Evolutionary conservation across 2,888 invertebrate genomes (phyloP), one percentile per base, ranked within the genome.

Genomic region (Priocnemis perturbator): DNA sequence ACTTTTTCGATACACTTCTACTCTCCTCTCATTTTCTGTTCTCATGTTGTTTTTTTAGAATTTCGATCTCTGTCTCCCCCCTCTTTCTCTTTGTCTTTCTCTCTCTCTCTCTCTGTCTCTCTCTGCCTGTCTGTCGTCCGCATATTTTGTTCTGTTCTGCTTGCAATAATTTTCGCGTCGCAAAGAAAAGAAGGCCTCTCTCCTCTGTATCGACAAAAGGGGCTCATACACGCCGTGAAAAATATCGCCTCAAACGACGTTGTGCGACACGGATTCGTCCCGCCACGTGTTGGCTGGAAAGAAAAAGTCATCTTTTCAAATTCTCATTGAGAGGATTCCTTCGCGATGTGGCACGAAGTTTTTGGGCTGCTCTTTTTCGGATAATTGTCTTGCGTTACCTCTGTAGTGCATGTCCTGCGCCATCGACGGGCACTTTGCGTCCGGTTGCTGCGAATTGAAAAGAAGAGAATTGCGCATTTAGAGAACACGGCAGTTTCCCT

Each of bases 391-490:
- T 79, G 74, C 74, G 76, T 89, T 92, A 95, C 95, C 95, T 92
- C 94, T 94, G 88, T 96, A 96, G 86, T 95, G 95, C 94, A 96
- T 95, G 86, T 96, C 95, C 90, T 94, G 94, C 87, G 95, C 94
- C 96, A 97, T 96, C 81, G 95, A 94, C 59, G 96, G 96, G 90
- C 96, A 96, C 89, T 94, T 94, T 19, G 86, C 84, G 68, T 87
- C 83, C 56, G 82, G 74, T 48, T 81, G 79, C 80, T 85, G 77
- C 37, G 37, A 37, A 37, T 3, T 3, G 11, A 30, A 47, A 47
- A 64, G n/a, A 67, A 66, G 17, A 70, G 11, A 60, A 23, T 61
- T 45, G 60, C 52, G 26, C 26, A 17, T 26, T 26, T 26, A 26
- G 26, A 26, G 26, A 26, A 26, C 2, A 26, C 26, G 26, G 5